A percentile compares a stretch with the other conserved stretches of the same genome.
phyloP scores from a whole-genome alignment of 2,113 vertebrate species.

The Oenanthe melanoleuca region DNA sequence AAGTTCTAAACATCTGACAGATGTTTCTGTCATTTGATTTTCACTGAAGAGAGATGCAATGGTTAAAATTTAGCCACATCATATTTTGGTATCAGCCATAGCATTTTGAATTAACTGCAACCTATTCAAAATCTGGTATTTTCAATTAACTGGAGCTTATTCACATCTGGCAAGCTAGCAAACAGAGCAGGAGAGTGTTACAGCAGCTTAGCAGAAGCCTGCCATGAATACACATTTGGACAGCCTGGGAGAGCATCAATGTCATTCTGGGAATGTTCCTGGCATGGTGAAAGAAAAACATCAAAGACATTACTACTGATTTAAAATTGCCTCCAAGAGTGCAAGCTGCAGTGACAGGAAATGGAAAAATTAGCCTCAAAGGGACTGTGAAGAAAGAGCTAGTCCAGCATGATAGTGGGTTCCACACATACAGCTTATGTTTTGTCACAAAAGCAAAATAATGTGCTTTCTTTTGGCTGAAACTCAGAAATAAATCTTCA shows the following conservation, averaged over 20 bases:
- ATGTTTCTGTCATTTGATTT: neutral
- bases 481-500: constrained; percentile 40
- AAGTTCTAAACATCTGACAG: neutral
- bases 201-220: constrained; percentile 52
- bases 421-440: constrained; percentile 6
- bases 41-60: neutral
- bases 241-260: constrained; percentile 64
- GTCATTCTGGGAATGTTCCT: constrained; percentile 71
- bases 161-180: constrained; percentile 63
- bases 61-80: neutral
- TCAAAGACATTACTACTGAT: constrained; percentile 69
- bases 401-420: constrained; percentile 1
- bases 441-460: constrained; percentile 29
- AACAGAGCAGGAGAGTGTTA: neutral
- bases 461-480: constrained; percentile 37
- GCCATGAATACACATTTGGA: constrained; percentile 69
- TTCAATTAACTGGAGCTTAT: constrained; percentile 59
- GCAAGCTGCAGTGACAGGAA: constrained; percentile 72
- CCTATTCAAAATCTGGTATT: constrained; percentile 53
- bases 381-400: constrained; percentile 49
- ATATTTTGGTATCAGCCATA: neutral
- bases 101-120: constrained; percentile 41
- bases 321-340: constrained; percentile 71
- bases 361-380: constrained; percentile 68
- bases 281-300: constrained; percentile 68